These are phyloP conservation scores for human DNA, from an alignment of 2,113 vertebrate genomes.

Conservation along the genomic window DNA sequence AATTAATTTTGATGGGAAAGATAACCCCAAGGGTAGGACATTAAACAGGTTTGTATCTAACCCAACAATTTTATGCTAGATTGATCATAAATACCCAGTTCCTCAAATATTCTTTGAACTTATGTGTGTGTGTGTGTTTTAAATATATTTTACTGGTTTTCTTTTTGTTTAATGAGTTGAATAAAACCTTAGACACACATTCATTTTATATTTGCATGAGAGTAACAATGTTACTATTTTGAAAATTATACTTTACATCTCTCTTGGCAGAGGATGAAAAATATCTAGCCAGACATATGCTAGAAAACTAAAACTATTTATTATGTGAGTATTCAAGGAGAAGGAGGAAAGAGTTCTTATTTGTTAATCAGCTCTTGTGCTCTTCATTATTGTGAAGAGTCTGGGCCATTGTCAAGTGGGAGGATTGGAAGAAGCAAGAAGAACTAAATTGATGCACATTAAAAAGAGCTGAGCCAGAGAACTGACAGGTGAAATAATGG, in stretches of 20 bases:
- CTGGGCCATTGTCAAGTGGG: not conserved
- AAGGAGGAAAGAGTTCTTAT: not conserved
- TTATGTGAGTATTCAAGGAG: not conserved
- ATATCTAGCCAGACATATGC: not conserved
- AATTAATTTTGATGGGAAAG: not conserved
- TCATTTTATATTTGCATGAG: not conserved
- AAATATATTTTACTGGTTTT: not conserved
- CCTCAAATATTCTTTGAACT: not conserved
- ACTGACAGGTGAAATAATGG: not conserved
- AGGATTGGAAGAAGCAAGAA: not conserved
- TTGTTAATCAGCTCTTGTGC: not conserved
- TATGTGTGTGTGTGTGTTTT: not conserved
- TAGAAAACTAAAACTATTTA: not conserved
- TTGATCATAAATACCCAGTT: not conserved
- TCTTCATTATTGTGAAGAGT: not conserved
- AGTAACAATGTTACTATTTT: not conserved
- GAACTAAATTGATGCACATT: not conserved
- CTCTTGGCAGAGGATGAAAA: not conserved
- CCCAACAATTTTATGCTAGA: not conserved
- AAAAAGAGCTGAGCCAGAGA: not conserved
- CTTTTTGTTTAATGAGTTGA: not conserved
- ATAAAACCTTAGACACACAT: not conserved
- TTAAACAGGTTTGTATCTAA: not conserved
- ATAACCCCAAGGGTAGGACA: not conserved
- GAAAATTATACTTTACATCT: not conserved